Conservation (phyloP, 2,113 vertebrate genomes). For the Vireo altiloquus region DNA sequence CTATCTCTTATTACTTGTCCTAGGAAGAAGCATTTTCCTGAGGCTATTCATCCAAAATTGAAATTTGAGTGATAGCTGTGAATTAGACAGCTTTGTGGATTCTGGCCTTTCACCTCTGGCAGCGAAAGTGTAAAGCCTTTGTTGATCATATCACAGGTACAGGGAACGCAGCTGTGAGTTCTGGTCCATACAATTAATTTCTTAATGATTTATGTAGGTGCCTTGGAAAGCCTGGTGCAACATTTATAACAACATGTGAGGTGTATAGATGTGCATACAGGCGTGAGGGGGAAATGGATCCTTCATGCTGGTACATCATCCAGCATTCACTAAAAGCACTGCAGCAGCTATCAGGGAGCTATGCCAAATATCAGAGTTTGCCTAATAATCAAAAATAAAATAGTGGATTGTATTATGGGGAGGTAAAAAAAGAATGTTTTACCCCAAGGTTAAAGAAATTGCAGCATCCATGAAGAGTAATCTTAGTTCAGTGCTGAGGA, state of each 20-base stretch:
- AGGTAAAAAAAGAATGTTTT: background rate
- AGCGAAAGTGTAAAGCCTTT: background rate
- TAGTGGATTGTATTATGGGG: background rate
- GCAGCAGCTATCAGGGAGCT: background rate
- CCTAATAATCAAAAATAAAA: background rate
- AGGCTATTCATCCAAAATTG: background rate
- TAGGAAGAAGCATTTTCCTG: background rate
- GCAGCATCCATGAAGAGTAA: background rate
- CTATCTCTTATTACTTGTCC: background rate
- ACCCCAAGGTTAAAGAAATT: background rate
- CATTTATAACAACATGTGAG: background rate
- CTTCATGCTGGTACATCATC: background rate
- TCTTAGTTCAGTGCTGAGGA: background rate
- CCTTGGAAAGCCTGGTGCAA: background rate
- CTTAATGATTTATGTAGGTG: background rate
- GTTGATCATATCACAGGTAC: background rate
- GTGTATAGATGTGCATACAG: background rate
- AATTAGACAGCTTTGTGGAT: background rate
- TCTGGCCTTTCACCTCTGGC: background rate
- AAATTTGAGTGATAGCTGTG: background rate
- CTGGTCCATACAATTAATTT: background rate
- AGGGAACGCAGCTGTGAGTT: background rate
- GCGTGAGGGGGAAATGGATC: rapidly evolving
- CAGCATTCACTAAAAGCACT: background rate
- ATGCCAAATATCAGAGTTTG: background rate